phyloP scores from a whole-genome alignment of 2,888 invertebrate species.

The Polydrusus tereticollis region DNA sequence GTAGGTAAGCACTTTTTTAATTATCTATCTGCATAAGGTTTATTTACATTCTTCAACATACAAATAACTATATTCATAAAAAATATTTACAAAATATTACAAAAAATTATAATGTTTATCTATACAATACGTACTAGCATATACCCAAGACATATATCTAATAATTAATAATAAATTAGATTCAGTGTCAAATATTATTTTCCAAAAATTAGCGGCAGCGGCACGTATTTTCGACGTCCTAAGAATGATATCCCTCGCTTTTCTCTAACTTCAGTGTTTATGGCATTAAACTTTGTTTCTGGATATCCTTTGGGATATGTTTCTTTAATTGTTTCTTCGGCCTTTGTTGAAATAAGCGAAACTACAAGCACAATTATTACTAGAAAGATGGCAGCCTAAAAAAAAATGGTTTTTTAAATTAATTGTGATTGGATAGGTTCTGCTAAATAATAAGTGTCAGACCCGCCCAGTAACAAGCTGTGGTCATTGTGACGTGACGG shows the following conservation, averaged over 20 bases:
- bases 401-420: neutral
- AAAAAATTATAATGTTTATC: too few species aligned
- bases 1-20: too few species aligned
- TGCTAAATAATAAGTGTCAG: too few species aligned
- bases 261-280: neutral
- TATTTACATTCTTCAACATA: too few species aligned
- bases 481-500: too few species aligned
- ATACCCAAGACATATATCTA: neutral
- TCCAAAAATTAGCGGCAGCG: slow-evolving; percentile 18
- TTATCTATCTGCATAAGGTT: too few species aligned
- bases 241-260: slow-evolving; percentile 25
- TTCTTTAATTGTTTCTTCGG: neutral
- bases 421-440: too few species aligned
- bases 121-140: too few species aligned
- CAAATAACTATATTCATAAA: too few species aligned
- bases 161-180: neutral
- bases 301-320: neutral
- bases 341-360: neutral
- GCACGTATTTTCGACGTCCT: slow-evolving; percentile 33
- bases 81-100: too few species aligned
- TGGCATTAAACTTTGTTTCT: neutral
- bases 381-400: neutral
- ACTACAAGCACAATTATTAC: neutral
- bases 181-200: neutral
- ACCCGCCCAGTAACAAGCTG: too few species aligned